Evolutionary conservation across 2,888 invertebrate genomes (phyloP).

Genomic region (Norana najaformis): DNA sequence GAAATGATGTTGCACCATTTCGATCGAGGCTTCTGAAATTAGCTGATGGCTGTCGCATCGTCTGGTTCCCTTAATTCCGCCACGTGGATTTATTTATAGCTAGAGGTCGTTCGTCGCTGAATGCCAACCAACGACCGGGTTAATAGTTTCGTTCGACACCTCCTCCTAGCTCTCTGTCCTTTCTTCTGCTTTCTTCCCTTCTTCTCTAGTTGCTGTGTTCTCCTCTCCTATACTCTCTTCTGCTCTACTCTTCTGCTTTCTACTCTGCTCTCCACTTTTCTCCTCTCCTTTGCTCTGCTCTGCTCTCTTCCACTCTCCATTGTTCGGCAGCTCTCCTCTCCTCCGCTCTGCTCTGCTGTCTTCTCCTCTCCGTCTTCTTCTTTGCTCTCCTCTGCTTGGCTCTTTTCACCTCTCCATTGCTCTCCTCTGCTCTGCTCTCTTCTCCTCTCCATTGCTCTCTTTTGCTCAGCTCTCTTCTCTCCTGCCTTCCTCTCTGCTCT

Average conservation of each 20-base stretch:
- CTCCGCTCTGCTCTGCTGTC: too few relatives aligned
- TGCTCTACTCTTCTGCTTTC: not conserved
- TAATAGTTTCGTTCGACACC: not conserved
- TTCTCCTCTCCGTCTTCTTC: not conserved
- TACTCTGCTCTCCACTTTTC: not conserved
- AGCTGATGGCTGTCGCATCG: not conserved
- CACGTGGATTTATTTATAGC: not conserved
- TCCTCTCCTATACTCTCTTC: not conserved
- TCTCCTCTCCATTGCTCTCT: too few relatives aligned
- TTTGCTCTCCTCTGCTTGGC: not conserved
- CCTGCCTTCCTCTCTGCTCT: not conserved
- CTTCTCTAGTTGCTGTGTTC: too few relatives aligned
- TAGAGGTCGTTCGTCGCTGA: not conserved
- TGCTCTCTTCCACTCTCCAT: not conserved
- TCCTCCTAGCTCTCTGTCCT: too few relatives aligned
- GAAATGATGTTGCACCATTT: not conserved
- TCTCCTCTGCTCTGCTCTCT: not conserved
- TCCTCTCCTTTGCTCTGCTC: not conserved
- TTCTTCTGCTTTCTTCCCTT: not conserved
- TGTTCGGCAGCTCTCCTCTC: too few relatives aligned
- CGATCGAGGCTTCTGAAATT: not conserved
- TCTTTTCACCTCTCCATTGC: not conserved
- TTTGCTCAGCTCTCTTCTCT: not conserved
- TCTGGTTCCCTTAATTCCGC: not conserved
- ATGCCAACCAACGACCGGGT: not conserved